phyloP scores from a whole-genome alignment of 2,797 vertebrate genomes.

The Hozukius guyotensis region DNA sequence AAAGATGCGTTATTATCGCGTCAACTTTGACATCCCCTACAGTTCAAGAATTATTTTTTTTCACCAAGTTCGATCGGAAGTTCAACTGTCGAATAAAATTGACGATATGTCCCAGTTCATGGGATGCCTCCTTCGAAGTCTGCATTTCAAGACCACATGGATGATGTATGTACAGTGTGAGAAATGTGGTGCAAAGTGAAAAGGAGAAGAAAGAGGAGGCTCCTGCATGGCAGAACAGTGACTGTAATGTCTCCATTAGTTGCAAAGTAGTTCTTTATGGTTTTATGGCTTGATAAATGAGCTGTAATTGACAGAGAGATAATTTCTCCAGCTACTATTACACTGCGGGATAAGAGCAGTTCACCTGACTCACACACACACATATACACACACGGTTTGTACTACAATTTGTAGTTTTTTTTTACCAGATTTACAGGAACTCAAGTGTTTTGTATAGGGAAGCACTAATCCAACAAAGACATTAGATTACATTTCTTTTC shows the following conservation, averaged over 20 bases:
- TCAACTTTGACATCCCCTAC: too few species aligned
- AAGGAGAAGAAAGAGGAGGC: neutral
- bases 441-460: neutral
- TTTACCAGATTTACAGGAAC: neutral
- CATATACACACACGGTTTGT: neutral
- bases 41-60: too few species aligned
- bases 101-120: too few species aligned
- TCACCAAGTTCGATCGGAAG: too few species aligned
- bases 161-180: neutral
- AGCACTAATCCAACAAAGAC: neutral
- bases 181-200: constrained; percentile 1
- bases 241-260: constrained; percentile 50
- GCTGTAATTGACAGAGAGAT: constrained; percentile 30
- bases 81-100: too few species aligned
- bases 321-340: constrained; percentile 17
- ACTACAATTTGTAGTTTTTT: neutral
- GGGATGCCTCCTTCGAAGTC: too few species aligned
- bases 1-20: too few species aligned
- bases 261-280: constrained; percentile 37
- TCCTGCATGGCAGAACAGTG: constrained; percentile 2
- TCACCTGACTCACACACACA: constrained; percentile 1
- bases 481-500: neutral
- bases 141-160: too few species aligned
- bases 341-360: constrained; percentile 10
- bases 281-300: constrained; percentile 52